Evolutionary conservation across 2,113 vertebrate species (phyloP), one percentile per base, ranked within the genome.

Genomic region (Equus quagga): DNA sequence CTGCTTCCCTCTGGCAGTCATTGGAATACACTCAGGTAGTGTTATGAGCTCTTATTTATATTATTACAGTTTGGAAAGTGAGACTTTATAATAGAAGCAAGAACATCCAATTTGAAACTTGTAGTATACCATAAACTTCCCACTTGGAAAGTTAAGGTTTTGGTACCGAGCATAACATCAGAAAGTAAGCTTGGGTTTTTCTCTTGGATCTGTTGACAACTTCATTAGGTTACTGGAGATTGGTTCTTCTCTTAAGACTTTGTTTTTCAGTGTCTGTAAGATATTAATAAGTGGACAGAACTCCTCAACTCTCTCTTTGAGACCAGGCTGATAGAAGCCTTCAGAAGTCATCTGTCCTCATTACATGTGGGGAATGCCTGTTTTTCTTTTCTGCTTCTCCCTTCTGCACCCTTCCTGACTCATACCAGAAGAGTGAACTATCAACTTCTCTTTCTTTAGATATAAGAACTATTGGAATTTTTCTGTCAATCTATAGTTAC

Each of bases 1-100:
- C 99, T 49, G 99, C 99, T 96, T 99, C 99, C 0, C 99, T 99
- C 73, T 99, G 99, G 99, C 99, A 99, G 83, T 99, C 99, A 0
- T 97, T 99, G 98, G 99, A 99, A 94, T 99, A 99, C 76, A 99
- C 99, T 13, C 99, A 99, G 99, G 99, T 99, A 98, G 78, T 17
- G 5, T 65, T 36, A 8, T 36, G 18, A 65, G n/a, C 8, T 46
- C 28, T 33, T 64, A 4, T 28, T 80, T 56, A 31, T 76, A 44
- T 67, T 49, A 41, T 3, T 73, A 1, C 3, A 79, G 2, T 78
- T 85, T 91, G 56, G 17, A 41, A 88, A 80, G 31, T 62, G 76
- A 75, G 79, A 11, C 58, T 58, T 94, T 64, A 11, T 72, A 56
- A 21, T 49, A 89, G 19, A 64, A 79, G n/a, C 24, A 81, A 83